Evolutionary conservation across 2,113 vertebrate species (phyloP), one percentile per base, ranked within the genome.

Genomic region (Gobiocypris rarus): DNA sequence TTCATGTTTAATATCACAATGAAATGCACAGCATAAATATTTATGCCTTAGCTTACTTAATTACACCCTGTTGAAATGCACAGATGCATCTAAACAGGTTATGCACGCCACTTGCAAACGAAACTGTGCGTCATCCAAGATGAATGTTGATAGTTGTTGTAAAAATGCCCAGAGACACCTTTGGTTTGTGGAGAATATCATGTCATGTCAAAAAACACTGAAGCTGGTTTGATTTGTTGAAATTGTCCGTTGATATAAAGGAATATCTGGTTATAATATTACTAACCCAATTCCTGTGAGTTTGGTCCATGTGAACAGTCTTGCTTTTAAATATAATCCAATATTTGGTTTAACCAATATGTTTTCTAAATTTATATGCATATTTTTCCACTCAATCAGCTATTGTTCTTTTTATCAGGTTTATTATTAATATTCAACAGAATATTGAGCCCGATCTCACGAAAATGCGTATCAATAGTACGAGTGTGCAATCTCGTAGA

Each of bases 21-120:
- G 31, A 76, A 76, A 34, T 3, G 10, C 74, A 38, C 17, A 34
- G 52, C 28, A 76, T 56, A 56, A n/a, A 76, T 56, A 76, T 56
- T 38, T 76, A 76, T 13, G 28, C 9, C 28, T 22, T 56, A 1
- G 74, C 26, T 13, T 19, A 28, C 54, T 59, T 78, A 78, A 43
- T 78, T 78, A 61, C 22, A 43, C 38, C n/a, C 22, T 78, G 54
- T 78, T 59, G 54, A 78, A 78, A 78, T 61, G 38, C 31, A 61
- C 52, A 61, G 61, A 43, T 24, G 45, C 28, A 34, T 75, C n/a
- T 73, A 8, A 73, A 71, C 41, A 71, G 69, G 69, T 71, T n/a
- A 45, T 45, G n/a, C 7, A 73, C 41, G 7, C 70, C 2, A 73
- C 11, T 7, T 26, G 22, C n/a, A 45, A 15, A n/a, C 1, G 10